These are phyloP conservation scores for Hydropotes inermis DNA, from an alignment of 2,113 vertebrate species.

Conservation along the genomic window DNA sequence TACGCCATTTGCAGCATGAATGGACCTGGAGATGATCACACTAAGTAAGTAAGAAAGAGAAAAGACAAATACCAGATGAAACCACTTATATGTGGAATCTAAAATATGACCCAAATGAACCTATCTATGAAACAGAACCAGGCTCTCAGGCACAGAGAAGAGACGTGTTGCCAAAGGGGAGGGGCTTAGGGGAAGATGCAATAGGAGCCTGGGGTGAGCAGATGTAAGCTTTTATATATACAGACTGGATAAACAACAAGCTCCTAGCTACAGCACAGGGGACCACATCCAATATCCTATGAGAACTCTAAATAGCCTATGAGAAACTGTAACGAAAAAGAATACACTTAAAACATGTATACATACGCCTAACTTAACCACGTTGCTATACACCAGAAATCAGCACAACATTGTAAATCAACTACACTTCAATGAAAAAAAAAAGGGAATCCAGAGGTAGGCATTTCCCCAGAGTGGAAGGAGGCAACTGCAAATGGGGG, in stretches of 20 bases:
- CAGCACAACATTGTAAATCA: neutral
- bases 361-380: neutral
- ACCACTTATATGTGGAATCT: accelerated
- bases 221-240: neutral
- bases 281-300: neutral
- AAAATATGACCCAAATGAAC: neutral
- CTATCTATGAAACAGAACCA: neutral
- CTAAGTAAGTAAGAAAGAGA: neutral
- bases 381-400: neutral
- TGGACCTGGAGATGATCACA: too few species aligned
- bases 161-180: neutral
- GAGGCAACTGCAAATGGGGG: neutral
- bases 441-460: neutral
- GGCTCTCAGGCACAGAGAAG: neutral
- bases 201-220: neutral
- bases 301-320: neutral
- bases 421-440: neutral
- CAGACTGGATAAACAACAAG: neutral
- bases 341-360: neutral
- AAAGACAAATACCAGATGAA: neutral
- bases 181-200: neutral
- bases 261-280: neutral
- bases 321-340: neutral
- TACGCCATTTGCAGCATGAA: accelerated
- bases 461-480: accelerated